Conservation (phyloP, 2,888 invertebrate species). For the Dryadula phaetusa region DNA sequence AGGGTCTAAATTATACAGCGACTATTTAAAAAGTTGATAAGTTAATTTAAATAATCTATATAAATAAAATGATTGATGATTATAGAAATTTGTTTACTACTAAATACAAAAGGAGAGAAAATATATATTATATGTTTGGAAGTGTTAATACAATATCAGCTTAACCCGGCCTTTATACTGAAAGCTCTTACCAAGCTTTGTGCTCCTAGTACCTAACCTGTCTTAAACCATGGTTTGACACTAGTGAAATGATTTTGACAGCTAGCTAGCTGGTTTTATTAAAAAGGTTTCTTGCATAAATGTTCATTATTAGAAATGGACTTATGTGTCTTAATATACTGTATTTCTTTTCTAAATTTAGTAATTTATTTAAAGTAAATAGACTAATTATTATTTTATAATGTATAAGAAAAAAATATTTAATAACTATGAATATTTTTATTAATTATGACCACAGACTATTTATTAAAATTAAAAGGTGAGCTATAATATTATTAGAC, state of each 20-base stretch:
- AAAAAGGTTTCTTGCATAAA: no score
- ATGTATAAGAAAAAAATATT: not conserved
- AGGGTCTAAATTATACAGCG: no score
- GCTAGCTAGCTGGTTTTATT: no score
- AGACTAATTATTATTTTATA: no score
- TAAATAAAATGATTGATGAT: no score
- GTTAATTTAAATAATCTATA: no score
- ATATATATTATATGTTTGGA: not conserved
- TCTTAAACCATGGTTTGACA: slow-evolving; percentile 79
- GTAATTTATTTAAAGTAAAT: not conserved
- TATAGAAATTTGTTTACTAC: no score
- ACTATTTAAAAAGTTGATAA: no score
- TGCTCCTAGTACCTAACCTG: slow-evolving; percentile 72
- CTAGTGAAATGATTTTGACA: slow-evolving; percentile 77
- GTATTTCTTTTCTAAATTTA: no score
- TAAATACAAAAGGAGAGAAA: no score
- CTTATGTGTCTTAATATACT: no score
- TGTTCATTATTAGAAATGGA: no score
- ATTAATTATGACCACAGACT: slow-evolving; percentile 2
- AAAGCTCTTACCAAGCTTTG: slow-evolving; percentile 54
- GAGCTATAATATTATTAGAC: not conserved
- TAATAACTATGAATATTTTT: not conserved
- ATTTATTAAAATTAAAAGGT: not conserved
- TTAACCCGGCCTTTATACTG: slow-evolving; percentile 23
- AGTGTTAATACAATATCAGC: not conserved